Percentiles rank a stretch among this genome's conserved stretches.
Conservation (phyloP, 2,888 invertebrate species). For the Carabus problematicus region DNA sequence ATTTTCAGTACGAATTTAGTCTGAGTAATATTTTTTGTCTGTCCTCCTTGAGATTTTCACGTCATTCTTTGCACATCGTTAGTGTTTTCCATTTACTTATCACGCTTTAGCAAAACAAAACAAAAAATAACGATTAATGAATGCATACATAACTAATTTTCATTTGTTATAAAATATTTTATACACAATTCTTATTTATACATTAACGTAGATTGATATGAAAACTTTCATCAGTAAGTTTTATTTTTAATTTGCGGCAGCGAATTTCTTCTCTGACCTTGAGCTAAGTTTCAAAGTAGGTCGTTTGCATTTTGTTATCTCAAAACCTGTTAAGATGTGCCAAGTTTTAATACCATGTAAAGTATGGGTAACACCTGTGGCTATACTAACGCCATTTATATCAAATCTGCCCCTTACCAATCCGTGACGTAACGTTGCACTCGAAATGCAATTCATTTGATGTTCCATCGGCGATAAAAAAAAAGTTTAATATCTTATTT, state of each 20-base stretch:
- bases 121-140: too few species aligned
- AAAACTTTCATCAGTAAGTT: too few species aligned
- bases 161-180: too few species aligned
- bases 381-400: neutral
- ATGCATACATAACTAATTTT: too few species aligned
- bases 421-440: neutral
- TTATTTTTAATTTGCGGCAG: conserved; percentile 23
- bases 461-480: neutral
- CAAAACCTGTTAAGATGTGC: conserved; percentile 26
- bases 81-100: too few species aligned
- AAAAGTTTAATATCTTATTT: neutral
- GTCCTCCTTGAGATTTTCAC: conserved; percentile 27
- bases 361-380: conserved; percentile 30
- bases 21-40: conserved; percentile 30
- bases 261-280: conserved; percentile 24
- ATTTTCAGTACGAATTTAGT: conserved; percentile 4
- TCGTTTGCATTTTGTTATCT: conserved; percentile 34
- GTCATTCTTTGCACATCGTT: neutral
- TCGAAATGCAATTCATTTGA: neutral
- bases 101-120: too few species aligned
- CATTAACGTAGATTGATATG: too few species aligned
- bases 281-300: conserved; percentile 33
- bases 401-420: neutral
- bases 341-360: conserved; percentile 37
- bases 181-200: too few species aligned